Evolutionary conservation across 92 coral and sea anemone genomes (phyloP), one percentile per base, ranked within the genome.

Genomic region (Isaurus tuberculatus): DNA sequence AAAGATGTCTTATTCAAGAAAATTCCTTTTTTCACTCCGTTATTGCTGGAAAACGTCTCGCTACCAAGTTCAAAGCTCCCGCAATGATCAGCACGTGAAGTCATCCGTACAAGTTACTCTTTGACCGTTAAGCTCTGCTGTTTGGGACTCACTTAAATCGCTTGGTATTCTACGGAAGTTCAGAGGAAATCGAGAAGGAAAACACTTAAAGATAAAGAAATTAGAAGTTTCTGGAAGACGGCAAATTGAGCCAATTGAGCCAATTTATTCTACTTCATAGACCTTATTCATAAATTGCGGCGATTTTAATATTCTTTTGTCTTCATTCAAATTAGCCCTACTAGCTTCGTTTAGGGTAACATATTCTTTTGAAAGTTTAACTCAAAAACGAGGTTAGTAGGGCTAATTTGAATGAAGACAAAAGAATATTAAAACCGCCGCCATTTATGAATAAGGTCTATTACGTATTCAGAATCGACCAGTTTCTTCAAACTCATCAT

Each of bases 1-100:
- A 33, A 37, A 20, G 27, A 70, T 70, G 75, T 37, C 53, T 70
- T 70, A 34, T 36, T 70, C 75, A 37, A 70, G 75, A 70, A 37
- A 4, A 36, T 37, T 70, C 28, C 53, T 17, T 5, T 6, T 70
- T 7, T 70, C 55, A 70, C 75, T 70, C 53, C 75, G 75, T 37
- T 33, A 19, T 68, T 68, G 46, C 72, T 67, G 72, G 72, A 67
- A 67, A 67, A 30, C 9, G 19, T n/a, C 28, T 36, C 11, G 51
- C 17, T 6, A 22, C 31, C 75, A 34, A 19, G 28, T 25, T 70
- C 75, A 70, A 70, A 40, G 15, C 23, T n/a, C 72, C 72, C 23
- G 43, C 72, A 33, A 66, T 19, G 19, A 13, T 37, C 75, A 34
- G 16, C 51, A 70, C n/a, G n/a, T n/a, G n/a, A n/a, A n/a, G n/a